Conservation (phyloP, 2,797 vertebrate genomes). For the Muscicapa comitata region DNA sequence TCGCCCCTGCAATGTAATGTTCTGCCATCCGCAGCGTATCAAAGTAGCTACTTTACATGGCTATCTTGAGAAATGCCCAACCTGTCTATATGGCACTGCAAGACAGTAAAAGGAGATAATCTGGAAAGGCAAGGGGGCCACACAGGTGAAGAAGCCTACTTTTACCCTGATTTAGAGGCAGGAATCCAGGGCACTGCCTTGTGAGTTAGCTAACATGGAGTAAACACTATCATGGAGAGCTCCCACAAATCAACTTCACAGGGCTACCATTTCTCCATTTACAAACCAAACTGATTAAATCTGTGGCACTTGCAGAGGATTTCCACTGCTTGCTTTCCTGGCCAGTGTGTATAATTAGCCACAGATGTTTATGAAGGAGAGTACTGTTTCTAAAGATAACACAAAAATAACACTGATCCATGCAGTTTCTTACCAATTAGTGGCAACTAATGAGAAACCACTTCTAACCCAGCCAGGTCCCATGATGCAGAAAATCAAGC, state of each 20-base stretch:
- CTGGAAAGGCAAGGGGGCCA: neutral
- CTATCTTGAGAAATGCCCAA: neutral
- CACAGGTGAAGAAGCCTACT: neutral
- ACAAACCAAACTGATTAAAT: neutral
- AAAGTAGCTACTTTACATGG: neutral
- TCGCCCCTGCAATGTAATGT: fast-evolving
- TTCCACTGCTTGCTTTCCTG: neutral
- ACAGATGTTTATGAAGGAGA: neutral
- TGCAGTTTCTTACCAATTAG: neutral
- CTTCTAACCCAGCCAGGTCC: neutral
- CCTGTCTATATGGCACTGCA: neutral
- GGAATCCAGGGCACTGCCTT: neutral
- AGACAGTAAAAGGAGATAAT: neutral
- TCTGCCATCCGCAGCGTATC: neutral
- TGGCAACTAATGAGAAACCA: neutral
- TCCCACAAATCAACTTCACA: neutral
- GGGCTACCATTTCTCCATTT: neutral
- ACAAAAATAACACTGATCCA: neutral
- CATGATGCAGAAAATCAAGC: neutral
- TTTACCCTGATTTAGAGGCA: neutral
- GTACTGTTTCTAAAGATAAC: neutral
- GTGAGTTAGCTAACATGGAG: neutral
- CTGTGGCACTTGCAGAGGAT: neutral
- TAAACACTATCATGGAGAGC: neutral
- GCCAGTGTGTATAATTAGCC: neutral